Percentiles rank a stretch among this genome's conserved stretches.
These are phyloP conservation scores for Meloe dianella DNA, from an alignment of 2,888 invertebrate species.

Conservation along the genomic window DNA sequence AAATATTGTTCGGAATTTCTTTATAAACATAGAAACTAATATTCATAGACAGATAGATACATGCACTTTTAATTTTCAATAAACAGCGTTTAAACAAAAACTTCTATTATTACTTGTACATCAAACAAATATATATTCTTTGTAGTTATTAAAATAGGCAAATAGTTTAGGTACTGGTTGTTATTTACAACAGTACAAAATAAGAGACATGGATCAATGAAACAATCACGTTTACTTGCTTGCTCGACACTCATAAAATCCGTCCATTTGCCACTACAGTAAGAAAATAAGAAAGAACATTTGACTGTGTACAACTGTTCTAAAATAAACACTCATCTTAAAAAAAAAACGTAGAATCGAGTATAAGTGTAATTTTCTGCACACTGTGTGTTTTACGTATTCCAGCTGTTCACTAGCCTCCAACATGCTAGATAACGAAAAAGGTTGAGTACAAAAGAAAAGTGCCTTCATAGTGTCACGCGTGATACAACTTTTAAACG, in stretches of 20 bases:
- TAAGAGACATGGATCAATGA: slow-evolving; percentile 14
- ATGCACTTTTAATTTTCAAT: not conserved
- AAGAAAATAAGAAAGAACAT: slow-evolving; percentile 36
- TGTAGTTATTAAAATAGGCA: not conserved
- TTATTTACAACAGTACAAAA: not conserved
- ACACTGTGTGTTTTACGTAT: slow-evolving; percentile 33
- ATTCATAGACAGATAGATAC: not conserved
- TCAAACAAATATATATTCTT: no score
- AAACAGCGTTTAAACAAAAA: not conserved
- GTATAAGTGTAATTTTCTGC: slow-evolving; percentile 29
- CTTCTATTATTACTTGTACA: not conserved
- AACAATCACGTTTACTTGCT: slow-evolving; percentile 36
- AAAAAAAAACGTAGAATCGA: slow-evolving; percentile 30
- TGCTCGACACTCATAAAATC: slow-evolving; percentile 37
- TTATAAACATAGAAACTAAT: no score
- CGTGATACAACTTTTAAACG: slow-evolving; percentile 48
- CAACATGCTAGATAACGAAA: no score
- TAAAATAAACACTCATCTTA: slow-evolving; percentile 35
- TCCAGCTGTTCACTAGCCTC: slow-evolving; percentile 47
- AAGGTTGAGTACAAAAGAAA: not conserved
- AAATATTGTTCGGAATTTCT: no score
- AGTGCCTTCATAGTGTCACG: slow-evolving; percentile 28
- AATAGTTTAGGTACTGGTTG: not conserved
- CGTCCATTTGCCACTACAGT: slow-evolving; percentile 36
- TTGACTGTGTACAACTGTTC: slow-evolving; percentile 37